Evolutionary conservation across 2,888 invertebrate species (phyloP).

Genomic region (Calameuta idolon): DNA sequence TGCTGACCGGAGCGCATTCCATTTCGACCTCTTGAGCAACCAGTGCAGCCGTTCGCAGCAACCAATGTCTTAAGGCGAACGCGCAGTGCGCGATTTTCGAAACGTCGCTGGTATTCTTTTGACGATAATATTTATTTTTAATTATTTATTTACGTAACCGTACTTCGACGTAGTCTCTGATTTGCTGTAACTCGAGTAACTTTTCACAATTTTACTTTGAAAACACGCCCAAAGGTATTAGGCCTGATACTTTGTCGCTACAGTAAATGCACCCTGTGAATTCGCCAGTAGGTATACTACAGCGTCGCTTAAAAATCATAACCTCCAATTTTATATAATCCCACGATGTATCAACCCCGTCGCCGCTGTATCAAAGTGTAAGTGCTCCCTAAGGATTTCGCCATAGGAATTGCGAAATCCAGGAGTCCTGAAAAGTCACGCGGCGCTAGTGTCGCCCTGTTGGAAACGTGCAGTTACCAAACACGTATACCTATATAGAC

Average conservation of each 20-base stretch:
- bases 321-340: background rate
- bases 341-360: too few species aligned
- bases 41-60: background rate
- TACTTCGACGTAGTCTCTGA: background rate
- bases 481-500: background rate
- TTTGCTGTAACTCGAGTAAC: background rate
- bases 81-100: background rate
- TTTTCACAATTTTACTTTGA: background rate
- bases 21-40: constrained; percentile 1
- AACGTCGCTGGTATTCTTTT: background rate
- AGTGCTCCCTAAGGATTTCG: background rate
- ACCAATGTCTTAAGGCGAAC: background rate
- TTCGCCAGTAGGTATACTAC: background rate
- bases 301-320: background rate
- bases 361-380: too few species aligned
- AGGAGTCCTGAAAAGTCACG: background rate
- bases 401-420: background rate
- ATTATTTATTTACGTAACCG: background rate
- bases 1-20: constrained; percentile 9
- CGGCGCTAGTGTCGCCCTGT: background rate
- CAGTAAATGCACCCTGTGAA: background rate
- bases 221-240: too few species aligned
- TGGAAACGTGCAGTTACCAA: background rate
- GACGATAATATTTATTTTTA: background rate
- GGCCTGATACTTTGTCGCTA: background rate